These are phyloP conservation scores for Verasper variegatus DNA, from an alignment of 2,113 vertebrate species.

Conservation along the genomic window DNA sequence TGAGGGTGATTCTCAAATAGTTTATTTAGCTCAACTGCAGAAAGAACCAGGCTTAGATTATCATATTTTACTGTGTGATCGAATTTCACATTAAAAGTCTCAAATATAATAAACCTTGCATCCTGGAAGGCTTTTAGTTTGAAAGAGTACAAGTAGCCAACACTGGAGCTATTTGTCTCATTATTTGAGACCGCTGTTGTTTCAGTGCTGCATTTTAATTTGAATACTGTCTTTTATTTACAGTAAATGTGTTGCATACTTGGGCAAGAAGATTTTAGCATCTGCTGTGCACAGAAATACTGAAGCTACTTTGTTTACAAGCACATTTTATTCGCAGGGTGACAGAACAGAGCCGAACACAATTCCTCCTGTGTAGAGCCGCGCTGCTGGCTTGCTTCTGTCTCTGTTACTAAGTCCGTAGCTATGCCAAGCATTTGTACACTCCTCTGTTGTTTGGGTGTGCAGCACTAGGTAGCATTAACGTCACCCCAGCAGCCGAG, in stretches of 20 bases:
- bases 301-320: conserved; percentile 41
- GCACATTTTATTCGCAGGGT: conserved; percentile 39
- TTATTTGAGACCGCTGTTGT: not conserved
- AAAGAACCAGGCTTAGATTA: too few relatives aligned
- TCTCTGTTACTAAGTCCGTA: conserved; percentile 36
- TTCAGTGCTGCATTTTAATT: not conserved
- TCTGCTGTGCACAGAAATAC: conserved; percentile 32
- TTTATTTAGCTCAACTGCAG: too few relatives aligned
- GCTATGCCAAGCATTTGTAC: conserved; percentile 50
- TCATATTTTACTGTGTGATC: too few relatives aligned
- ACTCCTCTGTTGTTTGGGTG: conserved; percentile 61
- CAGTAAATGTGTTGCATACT: not conserved
- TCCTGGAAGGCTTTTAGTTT: not conserved
- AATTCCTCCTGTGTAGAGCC: conserved; percentile 16
- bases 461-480: conserved; percentile 53
- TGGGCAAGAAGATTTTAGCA: not conserved
- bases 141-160: too few relatives aligned
- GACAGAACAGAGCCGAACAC: conserved; percentile 34
- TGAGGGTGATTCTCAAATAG: too few relatives aligned
- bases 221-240: not conserved
- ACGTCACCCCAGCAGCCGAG: conserved; percentile 50
- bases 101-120: not conserved
- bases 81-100: not conserved
- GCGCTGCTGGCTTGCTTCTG: conserved; percentile 30
- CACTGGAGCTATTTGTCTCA: not conserved